These are phyloP conservation scores for Apamea crenata DNA, from an alignment of 2,888 invertebrate genomes.

Conservation along the genomic window DNA sequence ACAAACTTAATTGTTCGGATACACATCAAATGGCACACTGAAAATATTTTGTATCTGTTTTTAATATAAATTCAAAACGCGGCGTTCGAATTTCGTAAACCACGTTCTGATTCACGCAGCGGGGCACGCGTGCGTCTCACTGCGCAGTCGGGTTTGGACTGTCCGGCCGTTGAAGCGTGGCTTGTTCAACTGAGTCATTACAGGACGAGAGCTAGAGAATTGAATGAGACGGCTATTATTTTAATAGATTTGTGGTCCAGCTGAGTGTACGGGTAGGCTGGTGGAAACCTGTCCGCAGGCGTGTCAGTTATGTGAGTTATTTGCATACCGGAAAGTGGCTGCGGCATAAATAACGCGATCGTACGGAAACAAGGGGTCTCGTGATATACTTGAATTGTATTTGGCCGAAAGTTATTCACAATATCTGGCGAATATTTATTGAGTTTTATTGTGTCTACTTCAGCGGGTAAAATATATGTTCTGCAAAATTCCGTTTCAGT, in stretches of 20 bases:
- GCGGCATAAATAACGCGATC: slow-evolving; percentile 53
- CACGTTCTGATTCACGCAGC: slow-evolving; percentile 45
- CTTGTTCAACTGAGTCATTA: slow-evolving; percentile 62
- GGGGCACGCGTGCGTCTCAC: slow-evolving; percentile 58
- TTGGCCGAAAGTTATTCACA: slow-evolving; percentile 34
- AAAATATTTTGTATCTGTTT: slow-evolving; percentile 42
- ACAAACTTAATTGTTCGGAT: slow-evolving; percentile 44
- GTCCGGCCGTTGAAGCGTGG: slow-evolving; percentile 60
- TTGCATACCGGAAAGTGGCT: slow-evolving; percentile 63
- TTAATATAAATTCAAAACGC: slow-evolving; percentile 52
- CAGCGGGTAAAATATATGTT: slow-evolving; percentile 1
- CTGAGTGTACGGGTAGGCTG: slow-evolving; percentile 47
- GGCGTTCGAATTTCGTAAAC: slow-evolving; percentile 60
- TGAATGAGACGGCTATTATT: slow-evolving; percentile 68
- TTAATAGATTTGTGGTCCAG: slow-evolving; percentile 68
- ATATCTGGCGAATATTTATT: slow-evolving; percentile 41
- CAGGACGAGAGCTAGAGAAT: slow-evolving; percentile 63
- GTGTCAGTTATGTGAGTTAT: slow-evolving; percentile 58
- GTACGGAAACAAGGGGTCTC: slow-evolving; percentile 47
- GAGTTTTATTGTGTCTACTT: slow-evolving; percentile 8
- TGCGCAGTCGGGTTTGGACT: slow-evolving; percentile 58
- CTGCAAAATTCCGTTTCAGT: slow-evolving; percentile 10
- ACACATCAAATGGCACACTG: slow-evolving; percentile 53
- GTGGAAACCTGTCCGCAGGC: slow-evolving; percentile 60
- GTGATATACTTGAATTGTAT: slow-evolving; percentile 54